These are phyloP conservation scores for Leptinotarsa rubiginosa DNA, from an alignment of 2,888 invertebrate genomes.

Conservation along the genomic window DNA sequence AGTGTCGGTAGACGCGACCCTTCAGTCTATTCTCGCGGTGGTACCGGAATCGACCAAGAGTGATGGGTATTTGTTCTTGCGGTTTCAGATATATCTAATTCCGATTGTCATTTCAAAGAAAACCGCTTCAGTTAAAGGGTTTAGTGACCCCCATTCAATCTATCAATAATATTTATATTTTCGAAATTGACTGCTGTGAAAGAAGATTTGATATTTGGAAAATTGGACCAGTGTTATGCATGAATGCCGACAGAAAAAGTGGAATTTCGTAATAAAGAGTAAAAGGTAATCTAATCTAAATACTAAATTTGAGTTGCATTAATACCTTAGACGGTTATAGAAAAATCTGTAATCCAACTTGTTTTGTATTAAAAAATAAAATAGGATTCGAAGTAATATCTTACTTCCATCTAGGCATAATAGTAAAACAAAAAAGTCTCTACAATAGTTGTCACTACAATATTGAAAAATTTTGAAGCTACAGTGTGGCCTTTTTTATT, in stretches of 20 bases:
- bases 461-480: no score
- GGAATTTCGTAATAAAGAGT: background rate
- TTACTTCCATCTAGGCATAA: no score
- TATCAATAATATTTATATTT: background rate
- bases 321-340: background rate
- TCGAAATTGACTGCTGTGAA: background rate
- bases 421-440: no score
- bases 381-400: no score
- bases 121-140: background rate
- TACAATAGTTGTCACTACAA: no score
- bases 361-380: no score
- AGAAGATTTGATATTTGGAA: background rate
- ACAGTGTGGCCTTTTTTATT: no score
- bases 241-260: background rate
- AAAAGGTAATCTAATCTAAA: background rate
- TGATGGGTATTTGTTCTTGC: slow-evolving; percentile 13
- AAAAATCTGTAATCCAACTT: no score
- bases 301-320: background rate
- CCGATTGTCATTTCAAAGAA: background rate
- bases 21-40: slow-evolving; percentile 42
- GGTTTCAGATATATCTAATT: background rate
- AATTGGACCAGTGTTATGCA: background rate
- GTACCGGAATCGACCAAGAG: slow-evolving; percentile 32
- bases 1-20: slow-evolving; percentile 42
- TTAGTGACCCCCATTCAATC: background rate